These are phyloP conservation scores for Misgurnus mizolepis DNA, from an alignment of 2,113 vertebrate genomes.

Conservation along the genomic window DNA sequence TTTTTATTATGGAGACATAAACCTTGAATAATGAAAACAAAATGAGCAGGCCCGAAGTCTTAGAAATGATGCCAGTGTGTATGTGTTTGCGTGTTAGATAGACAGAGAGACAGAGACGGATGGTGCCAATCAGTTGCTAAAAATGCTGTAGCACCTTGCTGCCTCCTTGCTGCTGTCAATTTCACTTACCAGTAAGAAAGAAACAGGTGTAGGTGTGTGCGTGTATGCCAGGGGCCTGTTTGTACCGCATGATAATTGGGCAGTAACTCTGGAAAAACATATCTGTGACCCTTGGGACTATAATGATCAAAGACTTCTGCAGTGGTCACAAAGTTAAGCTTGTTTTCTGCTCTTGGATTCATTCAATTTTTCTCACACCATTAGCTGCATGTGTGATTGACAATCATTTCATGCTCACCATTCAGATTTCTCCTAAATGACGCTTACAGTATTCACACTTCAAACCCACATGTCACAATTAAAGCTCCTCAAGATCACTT, in stretches of 20 bases:
- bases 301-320: slow-evolving; percentile 28
- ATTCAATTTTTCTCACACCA: not conserved
- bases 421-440: not conserved
- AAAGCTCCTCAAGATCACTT: slow-evolving; percentile 25
- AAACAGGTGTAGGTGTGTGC: slow-evolving; percentile 3
- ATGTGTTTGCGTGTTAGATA: not conserved
- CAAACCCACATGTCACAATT: slow-evolving; percentile 30
- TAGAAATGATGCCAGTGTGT: not conserved
- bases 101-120: slow-evolving; percentile 13
- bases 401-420: not conserved
- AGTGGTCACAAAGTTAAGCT: slow-evolving; percentile 14
- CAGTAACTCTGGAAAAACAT: slow-evolving; percentile 26
- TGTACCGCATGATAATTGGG: slow-evolving; percentile 35
- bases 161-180: slow-evolving; percentile 44
- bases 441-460: slow-evolving; percentile 13
- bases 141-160: slow-evolving; percentile 25
- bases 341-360: slow-evolving; percentile 12
- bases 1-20: not conserved
- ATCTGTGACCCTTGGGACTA: slow-evolving; percentile 1
- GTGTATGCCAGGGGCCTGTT: slow-evolving; percentile 1
- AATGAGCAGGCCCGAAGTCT: not conserved
- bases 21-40: slow-evolving; percentile 18
- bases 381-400: not conserved
- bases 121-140: slow-evolving; percentile 40
- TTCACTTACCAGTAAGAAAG: slow-evolving; percentile 35